Evolutionary conservation across 2,113 vertebrate species (phyloP).

Genomic region (Urocolius indicus): DNA sequence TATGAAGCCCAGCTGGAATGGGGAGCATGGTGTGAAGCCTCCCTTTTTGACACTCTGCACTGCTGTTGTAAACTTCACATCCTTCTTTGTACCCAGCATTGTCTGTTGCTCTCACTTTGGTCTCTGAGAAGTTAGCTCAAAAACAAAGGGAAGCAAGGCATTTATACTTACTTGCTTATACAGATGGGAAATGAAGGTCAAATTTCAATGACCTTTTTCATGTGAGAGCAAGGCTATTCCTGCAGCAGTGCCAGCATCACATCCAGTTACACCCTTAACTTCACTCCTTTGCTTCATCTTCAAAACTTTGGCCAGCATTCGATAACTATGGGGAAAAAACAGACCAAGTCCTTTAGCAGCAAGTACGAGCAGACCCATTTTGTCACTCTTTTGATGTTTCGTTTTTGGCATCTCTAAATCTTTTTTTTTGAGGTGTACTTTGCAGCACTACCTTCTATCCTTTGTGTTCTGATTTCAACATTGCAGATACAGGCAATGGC

Average conservation of each 20-base stretch:
- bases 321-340: background rate
- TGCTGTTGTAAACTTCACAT: background rate
- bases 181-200: background rate
- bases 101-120: accelerated
- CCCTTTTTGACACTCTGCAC: accelerated
- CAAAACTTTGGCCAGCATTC: background rate
- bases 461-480: background rate
- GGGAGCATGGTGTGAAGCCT: accelerated
- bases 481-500: accelerated
- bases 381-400: background rate
- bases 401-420: accelerated
- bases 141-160: background rate
- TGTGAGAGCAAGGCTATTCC: background rate
- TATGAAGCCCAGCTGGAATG: background rate
- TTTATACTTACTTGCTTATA: background rate
- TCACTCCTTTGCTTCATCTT: background rate
- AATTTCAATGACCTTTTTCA: background rate
- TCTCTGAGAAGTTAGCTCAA: background rate
- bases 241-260: accelerated
- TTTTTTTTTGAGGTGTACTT: background rate
- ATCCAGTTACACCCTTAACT: background rate
- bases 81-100: too few species aligned
- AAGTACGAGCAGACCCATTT: background rate
- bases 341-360: background rate
- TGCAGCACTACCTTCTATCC: background rate